Evolutionary conservation across 2,113 vertebrate species (phyloP).

Genomic region (Stomatorhinus ivindoensis): DNA sequence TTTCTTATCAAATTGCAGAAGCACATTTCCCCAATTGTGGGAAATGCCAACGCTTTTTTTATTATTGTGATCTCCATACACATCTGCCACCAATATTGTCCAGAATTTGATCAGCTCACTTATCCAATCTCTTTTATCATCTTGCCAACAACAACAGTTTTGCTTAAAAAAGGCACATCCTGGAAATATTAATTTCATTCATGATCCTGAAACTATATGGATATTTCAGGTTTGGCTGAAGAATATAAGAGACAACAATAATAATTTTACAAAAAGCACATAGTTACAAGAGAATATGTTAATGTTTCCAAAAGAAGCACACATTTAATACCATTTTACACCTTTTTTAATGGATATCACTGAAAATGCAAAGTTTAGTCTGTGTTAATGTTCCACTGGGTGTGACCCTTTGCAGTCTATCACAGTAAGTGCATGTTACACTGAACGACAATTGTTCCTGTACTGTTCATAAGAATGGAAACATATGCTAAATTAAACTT

Average conservation of each 20-base stretch:
- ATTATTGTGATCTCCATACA: conserved; percentile 64
- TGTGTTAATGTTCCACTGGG: neutral
- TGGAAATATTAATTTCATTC: conserved; percentile 7
- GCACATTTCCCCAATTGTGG: conserved; percentile 68
- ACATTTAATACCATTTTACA: neutral
- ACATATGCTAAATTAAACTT: neutral
- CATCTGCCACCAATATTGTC: conserved; percentile 83
- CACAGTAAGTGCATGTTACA: neutral
- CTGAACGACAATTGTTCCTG: neutral
- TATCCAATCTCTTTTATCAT: conserved; percentile 56
- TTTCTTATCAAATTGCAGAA: conserved; percentile 78
- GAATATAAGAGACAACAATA: neutral
- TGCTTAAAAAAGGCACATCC: conserved; percentile 40
- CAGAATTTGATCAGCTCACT: conserved; percentile 72
- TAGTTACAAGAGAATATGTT: neutral
- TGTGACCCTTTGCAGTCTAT: neutral
- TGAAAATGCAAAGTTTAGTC: neutral
- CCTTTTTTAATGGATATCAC: neutral
- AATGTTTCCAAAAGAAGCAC: neutral
- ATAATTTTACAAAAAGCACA: neutral
- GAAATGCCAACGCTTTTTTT: conserved; percentile 78
- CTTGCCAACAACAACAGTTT: conserved; percentile 43
- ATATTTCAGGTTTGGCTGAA: neutral
- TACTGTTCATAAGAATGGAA: neutral
- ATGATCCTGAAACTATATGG: conserved; percentile 7